Evolutionary conservation across 53 echinoderm and acorn worm species (phyloP).

Genomic region (Echinometra lucunter): DNA sequence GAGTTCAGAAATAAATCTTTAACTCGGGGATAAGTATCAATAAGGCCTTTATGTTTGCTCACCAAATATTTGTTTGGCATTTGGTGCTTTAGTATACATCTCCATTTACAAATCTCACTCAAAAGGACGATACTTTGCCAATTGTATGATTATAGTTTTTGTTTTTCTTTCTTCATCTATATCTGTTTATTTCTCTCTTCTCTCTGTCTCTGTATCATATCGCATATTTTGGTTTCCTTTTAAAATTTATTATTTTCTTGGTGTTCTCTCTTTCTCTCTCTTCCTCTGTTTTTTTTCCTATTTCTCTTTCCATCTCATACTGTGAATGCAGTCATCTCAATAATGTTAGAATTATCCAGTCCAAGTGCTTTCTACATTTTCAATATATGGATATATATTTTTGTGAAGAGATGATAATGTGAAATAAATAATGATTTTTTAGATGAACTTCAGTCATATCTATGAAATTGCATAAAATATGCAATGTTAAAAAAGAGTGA

Average conservation of each 20-base stretch:
- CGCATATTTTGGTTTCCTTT: neutral
- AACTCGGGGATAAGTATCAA: neutral
- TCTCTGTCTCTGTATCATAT: neutral
- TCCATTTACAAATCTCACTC: neutral
- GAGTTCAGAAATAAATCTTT: neutral
- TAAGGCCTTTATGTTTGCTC: slow-evolving; percentile 13
- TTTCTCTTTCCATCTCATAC: neutral
- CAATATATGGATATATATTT: neutral
- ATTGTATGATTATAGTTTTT: neutral
- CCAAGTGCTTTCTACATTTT: neutral
- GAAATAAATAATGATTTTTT: too few species aligned
- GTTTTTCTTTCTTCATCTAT: neutral
- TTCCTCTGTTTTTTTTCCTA: neutral
- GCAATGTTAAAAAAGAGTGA: too few species aligned
- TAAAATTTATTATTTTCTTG: neutral
- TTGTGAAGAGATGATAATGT: too few species aligned
- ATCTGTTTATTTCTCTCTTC: too few species aligned
- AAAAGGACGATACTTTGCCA: neutral
- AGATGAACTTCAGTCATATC: too few species aligned
- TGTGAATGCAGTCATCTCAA: neutral
- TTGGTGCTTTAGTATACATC: neutral
- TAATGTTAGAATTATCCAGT: too few species aligned
- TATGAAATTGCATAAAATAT: too few species aligned
- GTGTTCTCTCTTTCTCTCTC: neutral
- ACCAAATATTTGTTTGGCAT: slow-evolving; percentile 45